Evolutionary conservation across 2,113 vertebrate species (phyloP), one percentile per base, ranked within the genome.

Genomic region (Puffinus mauretanicus): DNA sequence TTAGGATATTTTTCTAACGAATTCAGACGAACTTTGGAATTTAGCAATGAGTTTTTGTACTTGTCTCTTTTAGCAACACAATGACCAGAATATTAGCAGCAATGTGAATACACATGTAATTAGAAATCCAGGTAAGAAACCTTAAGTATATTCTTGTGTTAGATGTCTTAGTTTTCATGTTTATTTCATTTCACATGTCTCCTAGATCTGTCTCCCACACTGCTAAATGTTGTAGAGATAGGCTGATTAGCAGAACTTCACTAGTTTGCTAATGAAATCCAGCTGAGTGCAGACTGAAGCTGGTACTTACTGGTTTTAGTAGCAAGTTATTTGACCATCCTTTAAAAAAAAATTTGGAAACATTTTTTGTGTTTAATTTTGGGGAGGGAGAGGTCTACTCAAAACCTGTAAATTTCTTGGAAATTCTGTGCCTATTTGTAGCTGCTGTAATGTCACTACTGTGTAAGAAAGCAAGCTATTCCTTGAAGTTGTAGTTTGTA

Each of bases 121-220:
- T 84, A 99, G 99, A 98, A 98, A 99, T 93, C 91, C 99, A 98
- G 99, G 99, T 99, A 98, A 92, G 86, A 90, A 92, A 42, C 32
- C 46, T 40, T 16, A 51, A 25, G 11, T 95, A n/a, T 55, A 34
- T 62, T 91, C 7, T 49, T 69, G 8, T 34, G 6, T 77, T 86
- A 61, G 34, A 13, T 72, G 44, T 15, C 6, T 24, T 49, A n/a
- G 8, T 65, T 62, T 69, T 86, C 34, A 8, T 25, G 21, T 38
- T 64, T 83, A 47, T 81, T 81, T 91, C 8, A 54, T 72, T 86
- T 66, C 18, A 58, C 5, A 4, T 13, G 9, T 80, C 29, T 92
- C 51, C 16, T 80, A 14, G 34, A 26, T 79, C 16, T 34, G 20
- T 69, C 54, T 87, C 46, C 49, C 54, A 21, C 20, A 13, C 7